Base-by-base conservation (phyloP, 2,797 vertebrate genomes). In the Spizella passerina region DNA sequence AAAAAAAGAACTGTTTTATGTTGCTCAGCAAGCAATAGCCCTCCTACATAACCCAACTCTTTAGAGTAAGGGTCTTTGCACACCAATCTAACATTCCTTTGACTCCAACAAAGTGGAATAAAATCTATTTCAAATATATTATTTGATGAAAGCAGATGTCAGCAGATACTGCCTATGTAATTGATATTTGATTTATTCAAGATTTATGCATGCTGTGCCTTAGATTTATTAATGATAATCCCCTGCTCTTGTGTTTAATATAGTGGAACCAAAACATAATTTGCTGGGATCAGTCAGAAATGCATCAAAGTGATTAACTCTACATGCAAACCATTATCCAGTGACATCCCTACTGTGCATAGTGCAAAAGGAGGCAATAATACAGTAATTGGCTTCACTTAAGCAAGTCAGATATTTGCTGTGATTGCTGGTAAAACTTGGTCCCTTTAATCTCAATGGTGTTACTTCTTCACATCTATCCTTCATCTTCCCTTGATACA, bases 201-300 rank as follows among this genome's bases (percentile, higher is more conserved):
- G 98, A 99, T 98, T 98, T 98, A 98, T 98, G 98, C 98, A 98
- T 98, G 98, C 98, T 98, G 97, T 98, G 98, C 97, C 97, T 98
- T 98, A 98, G 98, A 98, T 98, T 98, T 98, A 98, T 98, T 98
- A 98, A 98, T 99, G 98, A 99, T 98, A 99, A 98, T 98, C 97
- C 97, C 95, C 94, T 59, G 97, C 97, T 98, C 98, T 98, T 98
- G 98, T 98, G 98, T 99, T 98, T 98, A 98, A 98, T 98, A 98
- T 98, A 98, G 98, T 98, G 97, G 98, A 98, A 98, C 98, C 98
- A 98, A 98, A 98, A 98, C 98, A 98, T 98, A 98, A 98, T 98
- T 98, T 98, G 97, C 98, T 98, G 95, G 98, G 98, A 98, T 98
- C 98, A 98, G 97, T 98, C 98, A 98, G 98, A 98, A 98, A 98